Base-by-base conservation (phyloP, 1,140 invertebrate genomes). In the Drosophila persimilis region DNA sequence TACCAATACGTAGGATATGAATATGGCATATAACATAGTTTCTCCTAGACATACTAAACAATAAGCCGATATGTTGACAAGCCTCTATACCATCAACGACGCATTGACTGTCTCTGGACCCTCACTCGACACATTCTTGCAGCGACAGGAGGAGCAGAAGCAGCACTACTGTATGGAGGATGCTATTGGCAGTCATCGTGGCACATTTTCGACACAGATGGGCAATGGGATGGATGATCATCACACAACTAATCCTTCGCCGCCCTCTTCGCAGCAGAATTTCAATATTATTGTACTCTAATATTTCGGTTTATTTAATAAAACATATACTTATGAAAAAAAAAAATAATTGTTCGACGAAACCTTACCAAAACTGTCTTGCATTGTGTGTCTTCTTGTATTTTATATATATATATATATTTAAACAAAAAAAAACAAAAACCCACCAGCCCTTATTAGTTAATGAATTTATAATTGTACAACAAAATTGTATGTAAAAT, bases 241-340 rank as follows among this genome's bases (percentile, higher is more conserved):
- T 24, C 52, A 66, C 69, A 53, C 22, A 45, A 48, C 57, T 72
- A 60, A 57, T 69, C 48, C 67, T 59, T 47, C 69, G 60, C 45
- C 54, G 63, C 61, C 81, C 70, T 88, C 81, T 66, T 72, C 75
- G 48, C 64, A 74, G 83, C 78, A 83, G 83, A 88, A 83, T 83
- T 88, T 88, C 83, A 89, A 89, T 89, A 77, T 80, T 88, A 90
- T 90, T 90, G 89, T 90, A 90, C 70, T 89, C 89, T 90, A 88
- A 83, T 86, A 89, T 90, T 90, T 90, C 89, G 81, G 85, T 89
- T 90, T 90, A 90, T 90, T 86, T 90, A 90, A 90, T 90, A 90
- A 90, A 90, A 90, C 70, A 89, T 83, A 88, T 80, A 89, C 77
- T 72, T 84, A 90, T 84, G 61, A 77, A 75, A 60, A 51, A 58